These are phyloP conservation scores for Lasiommata megera DNA, from an alignment of 2,888 invertebrate species.

Conservation along the genomic window DNA sequence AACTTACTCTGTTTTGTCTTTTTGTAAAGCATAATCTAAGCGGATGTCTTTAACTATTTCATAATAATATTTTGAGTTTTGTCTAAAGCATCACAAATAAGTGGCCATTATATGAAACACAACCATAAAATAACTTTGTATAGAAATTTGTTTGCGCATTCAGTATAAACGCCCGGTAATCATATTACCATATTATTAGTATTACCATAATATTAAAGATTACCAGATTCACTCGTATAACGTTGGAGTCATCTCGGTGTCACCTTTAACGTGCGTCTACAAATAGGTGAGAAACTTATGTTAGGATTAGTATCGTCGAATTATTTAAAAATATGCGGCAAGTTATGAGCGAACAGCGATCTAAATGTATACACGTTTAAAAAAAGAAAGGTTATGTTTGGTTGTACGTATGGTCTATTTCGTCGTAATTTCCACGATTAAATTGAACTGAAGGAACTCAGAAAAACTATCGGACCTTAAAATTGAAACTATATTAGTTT, in stretches of 20 bases:
- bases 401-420: too few species aligned
- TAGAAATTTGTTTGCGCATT: constrained; percentile 31
- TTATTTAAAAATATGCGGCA: constrained; percentile 32
- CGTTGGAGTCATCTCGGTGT: constrained; percentile 34
- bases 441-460: too few species aligned
- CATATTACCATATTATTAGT: constrained; percentile 19
- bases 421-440: too few species aligned
- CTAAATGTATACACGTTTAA: too few species aligned
- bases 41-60: too few species aligned
- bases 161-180: constrained; percentile 18
- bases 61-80: too few species aligned
- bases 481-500: too few species aligned
- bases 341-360: constrained; percentile 30
- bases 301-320: constrained; percentile 46
- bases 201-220: constrained; percentile 23
- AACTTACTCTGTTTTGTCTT: too few species aligned
- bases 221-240: constrained; percentile 23
- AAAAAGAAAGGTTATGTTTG: too few species aligned
- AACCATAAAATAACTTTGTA: neutral
- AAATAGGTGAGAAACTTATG: constrained; percentile 54
- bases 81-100: too few species aligned
- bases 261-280: constrained; percentile 46
- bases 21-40: too few species aligned
- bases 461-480: too few species aligned
- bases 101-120: neutral